Evolutionary conservation across 23 tunicate genomes (phyloP).

Genomic region (Ciona savignyi): DNA sequence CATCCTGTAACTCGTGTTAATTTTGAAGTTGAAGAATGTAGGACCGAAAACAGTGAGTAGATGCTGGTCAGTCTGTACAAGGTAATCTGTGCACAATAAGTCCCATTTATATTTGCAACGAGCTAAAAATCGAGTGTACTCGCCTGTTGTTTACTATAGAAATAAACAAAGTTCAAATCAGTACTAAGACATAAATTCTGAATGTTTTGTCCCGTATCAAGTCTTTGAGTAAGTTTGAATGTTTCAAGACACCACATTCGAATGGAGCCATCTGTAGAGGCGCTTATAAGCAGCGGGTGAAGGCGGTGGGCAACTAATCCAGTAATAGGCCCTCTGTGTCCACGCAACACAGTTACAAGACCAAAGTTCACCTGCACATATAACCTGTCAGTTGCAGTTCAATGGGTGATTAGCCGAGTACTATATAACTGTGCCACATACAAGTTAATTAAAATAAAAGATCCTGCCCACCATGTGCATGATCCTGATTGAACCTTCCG

Average conservation of each 20-base stretch:
- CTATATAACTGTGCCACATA: no score
- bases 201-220: conserved; percentile 39
- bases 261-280: conserved; percentile 52
- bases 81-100: conserved; percentile 24
- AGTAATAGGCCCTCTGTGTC: conserved; percentile 52
- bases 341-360: conserved; percentile 28
- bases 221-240: conserved; percentile 40
- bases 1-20: conserved; percentile 43
- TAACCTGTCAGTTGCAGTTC: no score
- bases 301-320: conserved; percentile 44
- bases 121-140: not conserved
- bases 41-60: conserved; percentile 38
- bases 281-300: conserved; percentile 46
- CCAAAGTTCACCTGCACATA: conserved; percentile 57
- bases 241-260: conserved; percentile 86
- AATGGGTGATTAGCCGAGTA: no score
- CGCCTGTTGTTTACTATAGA: conserved; percentile 38
- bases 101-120: not conserved
- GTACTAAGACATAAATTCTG: conserved; percentile 15
- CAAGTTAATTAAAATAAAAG: no score
- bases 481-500: conserved; percentile 61
- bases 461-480: conserved; percentile 55
- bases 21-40: conserved; percentile 52
- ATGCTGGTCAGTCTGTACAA: conserved; percentile 42
- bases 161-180: conserved; percentile 21